A percentile compares a stretch with the other conserved stretches of the same genome.
Evolutionary conservation across 2,113 vertebrate genomes (phyloP).

Genomic region (Hyperopisus bebe): DNA sequence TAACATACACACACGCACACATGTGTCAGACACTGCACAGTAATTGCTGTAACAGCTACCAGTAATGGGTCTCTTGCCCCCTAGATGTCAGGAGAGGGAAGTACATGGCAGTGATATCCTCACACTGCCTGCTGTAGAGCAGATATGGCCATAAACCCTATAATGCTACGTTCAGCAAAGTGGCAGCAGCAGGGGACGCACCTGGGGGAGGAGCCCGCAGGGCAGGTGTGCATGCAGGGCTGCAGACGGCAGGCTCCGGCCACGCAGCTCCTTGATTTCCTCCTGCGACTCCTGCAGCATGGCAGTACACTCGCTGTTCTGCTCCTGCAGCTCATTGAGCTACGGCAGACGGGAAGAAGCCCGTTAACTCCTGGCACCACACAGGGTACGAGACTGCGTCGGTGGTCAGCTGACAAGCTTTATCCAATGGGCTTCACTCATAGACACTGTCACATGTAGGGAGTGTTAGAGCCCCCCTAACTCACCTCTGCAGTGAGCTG

Average conservation of each 20-base stretch:
- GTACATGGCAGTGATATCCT: not conserved
- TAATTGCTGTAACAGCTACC: not conserved
- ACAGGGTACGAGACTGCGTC: not conserved
- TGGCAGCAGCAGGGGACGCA: constrained; percentile 46
- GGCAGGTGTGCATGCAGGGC: constrained; percentile 60
- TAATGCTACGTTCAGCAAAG: not conserved
- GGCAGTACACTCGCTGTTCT: constrained; percentile 81
- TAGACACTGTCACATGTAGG: not conserved
- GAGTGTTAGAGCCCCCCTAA: not conserved
- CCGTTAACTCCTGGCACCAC: not conserved
- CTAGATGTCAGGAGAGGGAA: not conserved
- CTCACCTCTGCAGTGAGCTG: constrained; percentile 89
- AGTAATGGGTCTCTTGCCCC: not conserved
- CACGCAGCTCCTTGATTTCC: constrained; percentile 81
- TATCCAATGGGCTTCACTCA: not conserved
- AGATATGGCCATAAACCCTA: not conserved
- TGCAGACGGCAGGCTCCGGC: constrained; percentile 63
- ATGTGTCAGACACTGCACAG: not conserved
- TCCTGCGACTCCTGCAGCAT: constrained; percentile 94
- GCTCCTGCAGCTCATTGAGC: constrained; percentile 86
- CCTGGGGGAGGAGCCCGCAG: constrained; percentile 74
- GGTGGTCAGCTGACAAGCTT: not conserved
- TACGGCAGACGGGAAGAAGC: constrained; percentile 40
- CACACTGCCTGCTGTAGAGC: not conserved
- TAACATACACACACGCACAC: constrained; percentile 38